A percentile compares a stretch with the other conserved stretches of the same genome.
These are phyloP conservation scores for Aldrovandia affinis DNA, from an alignment of 2,797 vertebrate species.

Conservation along the genomic window DNA sequence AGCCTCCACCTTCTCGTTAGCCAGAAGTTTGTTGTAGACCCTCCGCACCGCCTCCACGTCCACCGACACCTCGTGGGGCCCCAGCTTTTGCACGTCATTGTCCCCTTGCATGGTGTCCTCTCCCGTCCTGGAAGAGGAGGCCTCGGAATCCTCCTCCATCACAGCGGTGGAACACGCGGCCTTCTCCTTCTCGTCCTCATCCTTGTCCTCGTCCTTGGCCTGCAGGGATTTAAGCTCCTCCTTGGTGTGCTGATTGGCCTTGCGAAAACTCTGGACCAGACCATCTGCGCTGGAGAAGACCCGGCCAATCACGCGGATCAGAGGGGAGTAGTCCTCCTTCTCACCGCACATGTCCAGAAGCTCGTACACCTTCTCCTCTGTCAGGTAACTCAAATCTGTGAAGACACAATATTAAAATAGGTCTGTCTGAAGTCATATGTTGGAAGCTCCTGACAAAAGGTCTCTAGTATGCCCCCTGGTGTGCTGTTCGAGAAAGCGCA, in stretches of 20 bases:
- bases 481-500: too few relatives aligned
- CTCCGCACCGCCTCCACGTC: constrained; percentile 89
- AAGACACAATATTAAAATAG: too few relatives aligned
- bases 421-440: too few relatives aligned
- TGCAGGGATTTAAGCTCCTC: constrained; percentile 89
- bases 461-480: too few relatives aligned
- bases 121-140: constrained; percentile 77
- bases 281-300: constrained; percentile 93
- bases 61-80: constrained; percentile 83
- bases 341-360: constrained; percentile 89
- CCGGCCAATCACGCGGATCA: constrained; percentile 88
- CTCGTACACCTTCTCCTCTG: constrained; percentile 87
- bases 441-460: too few relatives aligned
- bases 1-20: constrained; percentile 89
- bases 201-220: constrained; percentile 95
- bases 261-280: constrained; percentile 91
- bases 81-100: constrained; percentile 70
- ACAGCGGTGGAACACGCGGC: constrained; percentile 77
- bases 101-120: constrained; percentile 76
- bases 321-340: constrained; percentile 87
- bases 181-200: constrained; percentile 84
- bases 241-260: constrained; percentile 77
- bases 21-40: constrained; percentile 87
- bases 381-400: constrained; percentile 90
- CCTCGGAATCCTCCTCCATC: constrained; percentile 78